phyloP scores from a whole-genome alignment of 2,888 invertebrate species.

The Elysia crispata region DNA sequence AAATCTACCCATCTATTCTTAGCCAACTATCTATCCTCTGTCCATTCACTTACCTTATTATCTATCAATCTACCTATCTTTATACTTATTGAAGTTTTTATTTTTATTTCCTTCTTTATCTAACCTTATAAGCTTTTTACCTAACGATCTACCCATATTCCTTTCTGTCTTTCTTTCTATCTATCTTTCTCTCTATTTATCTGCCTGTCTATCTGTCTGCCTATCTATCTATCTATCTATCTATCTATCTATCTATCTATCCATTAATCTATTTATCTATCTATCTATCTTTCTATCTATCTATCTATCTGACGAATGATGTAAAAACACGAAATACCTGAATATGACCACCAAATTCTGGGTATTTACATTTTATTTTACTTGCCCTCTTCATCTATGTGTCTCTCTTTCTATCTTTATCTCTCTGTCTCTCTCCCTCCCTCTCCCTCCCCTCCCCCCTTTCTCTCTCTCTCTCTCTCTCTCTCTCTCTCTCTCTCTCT shows the following conservation, averaged over 20 bases:
- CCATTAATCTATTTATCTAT: not conserved
- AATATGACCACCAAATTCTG: too few species aligned
- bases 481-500: not conserved
- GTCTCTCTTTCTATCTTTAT: constrained; percentile 23
- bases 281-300: too few species aligned
- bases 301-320: too few species aligned
- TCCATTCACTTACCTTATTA: not conserved
- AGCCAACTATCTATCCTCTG: not conserved
- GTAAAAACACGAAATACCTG: too few species aligned
- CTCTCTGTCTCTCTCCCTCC: too few species aligned
- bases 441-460: not conserved
- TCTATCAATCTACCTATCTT: not conserved
- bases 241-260: not conserved
- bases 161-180: not conserved
- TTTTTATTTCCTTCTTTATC: too few species aligned
- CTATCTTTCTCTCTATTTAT: not conserved
- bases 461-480: not conserved
- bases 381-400: not conserved
- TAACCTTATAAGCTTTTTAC: not conserved
- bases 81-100: not conserved
- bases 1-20: not conserved
- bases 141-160: not conserved
- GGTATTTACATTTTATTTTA: too few species aligned
- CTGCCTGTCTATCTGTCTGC: not conserved
- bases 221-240: not conserved